phyloP scores from a whole-genome alignment of 2,888 invertebrate species.

The Amaurobius ferox region DNA sequence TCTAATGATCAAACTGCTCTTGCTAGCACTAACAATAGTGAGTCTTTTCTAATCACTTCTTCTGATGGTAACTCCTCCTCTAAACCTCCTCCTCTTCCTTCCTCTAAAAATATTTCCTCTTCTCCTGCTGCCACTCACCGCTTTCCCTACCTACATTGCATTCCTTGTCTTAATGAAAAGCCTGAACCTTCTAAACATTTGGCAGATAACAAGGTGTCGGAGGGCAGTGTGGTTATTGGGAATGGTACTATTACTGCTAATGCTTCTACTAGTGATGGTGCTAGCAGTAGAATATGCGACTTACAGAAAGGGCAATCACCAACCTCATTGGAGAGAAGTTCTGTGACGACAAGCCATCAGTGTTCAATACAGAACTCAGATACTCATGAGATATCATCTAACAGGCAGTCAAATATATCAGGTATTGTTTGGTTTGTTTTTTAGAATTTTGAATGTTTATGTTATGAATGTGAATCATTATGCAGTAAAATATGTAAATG shows the following conservation, averaged over 20 bases:
- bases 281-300: constrained; percentile 29
- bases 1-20: constrained; percentile 56
- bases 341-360: constrained; percentile 24
- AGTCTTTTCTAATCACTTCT: constrained; percentile 67
- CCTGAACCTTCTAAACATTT: constrained; percentile 71
- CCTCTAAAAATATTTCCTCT: constrained; percentile 48
- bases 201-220: constrained; percentile 65
- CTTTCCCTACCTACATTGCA: constrained; percentile 76
- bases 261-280: constrained; percentile 44
- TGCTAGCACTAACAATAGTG: constrained; percentile 73
- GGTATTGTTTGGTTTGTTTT: constrained; percentile 10
- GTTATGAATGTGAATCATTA: no score
- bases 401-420: constrained; percentile 36
- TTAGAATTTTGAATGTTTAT: neutral
- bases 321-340: constrained; percentile 23
- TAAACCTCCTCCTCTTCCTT: constrained; percentile 28
- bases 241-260: constrained; percentile 65
- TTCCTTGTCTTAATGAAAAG: constrained; percentile 75
- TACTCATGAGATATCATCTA: constrained; percentile 31
- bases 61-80: constrained; percentile 35
- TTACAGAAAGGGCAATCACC: constrained; percentile 41
- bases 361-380: constrained; percentile 42
- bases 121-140: constrained; percentile 71
- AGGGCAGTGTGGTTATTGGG: constrained; percentile 51
- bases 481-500: no score